A percentile compares a stretch with the other conserved stretches of the same genome.
These are phyloP conservation scores for Cyphomyrmex costatus DNA, from an alignment of 1,140 invertebrate genomes.

Conservation along the genomic window DNA sequence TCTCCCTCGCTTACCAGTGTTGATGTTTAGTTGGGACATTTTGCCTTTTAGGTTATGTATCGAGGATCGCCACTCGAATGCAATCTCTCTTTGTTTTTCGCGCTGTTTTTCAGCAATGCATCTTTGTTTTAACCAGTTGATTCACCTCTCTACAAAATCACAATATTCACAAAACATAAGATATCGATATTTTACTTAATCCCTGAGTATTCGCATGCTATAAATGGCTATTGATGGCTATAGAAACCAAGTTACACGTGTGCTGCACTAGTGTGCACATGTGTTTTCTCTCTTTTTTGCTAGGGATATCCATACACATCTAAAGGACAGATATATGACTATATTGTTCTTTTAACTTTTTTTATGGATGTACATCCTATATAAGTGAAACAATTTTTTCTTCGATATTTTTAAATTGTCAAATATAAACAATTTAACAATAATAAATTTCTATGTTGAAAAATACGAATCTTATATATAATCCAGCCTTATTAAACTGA, in stretches of 20 bases:
- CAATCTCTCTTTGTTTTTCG: constrained; percentile 9
- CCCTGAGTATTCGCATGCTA: neutral
- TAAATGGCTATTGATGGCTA: too few species aligned
- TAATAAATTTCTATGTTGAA: neutral
- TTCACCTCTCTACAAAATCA: constrained; percentile 70
- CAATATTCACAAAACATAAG: neutral
- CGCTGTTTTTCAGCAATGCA: constrained; percentile 35
- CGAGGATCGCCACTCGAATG: constrained; percentile 39
- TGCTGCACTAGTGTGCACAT: neutral
- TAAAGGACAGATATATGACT: too few species aligned
- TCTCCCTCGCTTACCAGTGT: constrained; percentile 84
- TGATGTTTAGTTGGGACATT: constrained; percentile 85
- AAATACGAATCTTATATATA: neutral
- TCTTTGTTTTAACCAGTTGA: constrained; percentile 44
- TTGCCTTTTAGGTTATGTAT: constrained; percentile 66
- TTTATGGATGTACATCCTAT: neutral
- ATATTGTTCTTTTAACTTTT: neutral
- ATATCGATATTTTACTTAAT: constrained; percentile 5
- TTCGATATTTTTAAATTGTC: neutral
- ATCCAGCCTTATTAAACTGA: neutral
- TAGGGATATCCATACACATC: neutral
- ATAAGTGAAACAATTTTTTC: neutral
- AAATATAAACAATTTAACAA: neutral
- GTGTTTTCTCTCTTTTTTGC: neutral
- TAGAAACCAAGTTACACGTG: neutral